Evolutionary conservation across 1,140 invertebrate species (phyloP).

Genomic region (Lasaia peninsularis): DNA sequence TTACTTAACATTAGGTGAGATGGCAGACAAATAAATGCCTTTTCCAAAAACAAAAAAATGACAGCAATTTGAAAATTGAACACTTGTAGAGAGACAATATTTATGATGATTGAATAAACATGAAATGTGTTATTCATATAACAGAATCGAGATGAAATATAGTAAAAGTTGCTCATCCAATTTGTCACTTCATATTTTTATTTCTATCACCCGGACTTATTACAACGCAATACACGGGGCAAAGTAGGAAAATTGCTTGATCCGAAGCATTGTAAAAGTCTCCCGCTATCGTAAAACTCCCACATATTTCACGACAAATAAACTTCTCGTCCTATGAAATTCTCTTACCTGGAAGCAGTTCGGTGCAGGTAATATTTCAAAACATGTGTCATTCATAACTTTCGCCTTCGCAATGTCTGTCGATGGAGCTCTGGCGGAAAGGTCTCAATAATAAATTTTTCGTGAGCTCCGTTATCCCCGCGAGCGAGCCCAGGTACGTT

Average conservation of each 20-base stretch:
- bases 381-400: conserved; percentile 77
- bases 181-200: conserved; percentile 68
- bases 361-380: conserved; percentile 75
- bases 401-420: conserved; percentile 75
- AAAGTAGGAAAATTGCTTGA: conserved; percentile 66
- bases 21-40: too few relatives aligned
- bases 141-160: neutral
- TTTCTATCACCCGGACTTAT: conserved; percentile 54
- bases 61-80: too few relatives aligned
- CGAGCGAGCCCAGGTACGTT: conserved; percentile 68
- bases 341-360: conserved; percentile 65
- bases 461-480: conserved; percentile 69
- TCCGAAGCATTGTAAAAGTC: conserved; percentile 68
- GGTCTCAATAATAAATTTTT: conserved; percentile 77
- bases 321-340: conserved; percentile 72
- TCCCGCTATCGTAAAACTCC: conserved; percentile 66
- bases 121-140: neutral
- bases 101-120: neutral
- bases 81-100: neutral
- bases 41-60: too few relatives aligned
- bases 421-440: conserved; percentile 72
- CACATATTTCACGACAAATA: conserved; percentile 75
- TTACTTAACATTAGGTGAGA: too few relatives aligned
- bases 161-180: conserved; percentile 60
- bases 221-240: conserved; percentile 59